Conservation (phyloP, 1,140 invertebrate genomes). For the Gryon sp. region DNA sequence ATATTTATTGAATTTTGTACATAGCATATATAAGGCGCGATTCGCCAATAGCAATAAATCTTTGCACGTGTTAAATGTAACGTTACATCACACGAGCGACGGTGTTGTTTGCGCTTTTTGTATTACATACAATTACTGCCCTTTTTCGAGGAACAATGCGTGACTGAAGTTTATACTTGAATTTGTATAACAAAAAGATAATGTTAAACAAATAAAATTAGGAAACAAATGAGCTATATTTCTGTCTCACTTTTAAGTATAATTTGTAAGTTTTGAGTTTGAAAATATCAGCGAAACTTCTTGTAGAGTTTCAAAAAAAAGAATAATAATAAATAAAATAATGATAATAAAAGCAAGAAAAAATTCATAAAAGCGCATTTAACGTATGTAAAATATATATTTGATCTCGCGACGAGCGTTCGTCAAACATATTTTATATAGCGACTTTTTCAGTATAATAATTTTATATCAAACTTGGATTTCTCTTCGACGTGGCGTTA, state of each 20-base stretch:
- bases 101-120: too few species aligned
- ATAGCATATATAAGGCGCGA: not conserved
- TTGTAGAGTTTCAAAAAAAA: too few species aligned
- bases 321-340: too few species aligned
- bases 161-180: constrained; percentile 25
- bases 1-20: constrained; percentile 51
- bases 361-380: constrained; percentile 29
- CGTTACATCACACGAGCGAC: not conserved
- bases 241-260: too few species aligned
- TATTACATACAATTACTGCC: not conserved
- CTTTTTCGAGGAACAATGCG: constrained; percentile 7
- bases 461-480: constrained; percentile 15
- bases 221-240: too few species aligned
- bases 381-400: constrained; percentile 11
- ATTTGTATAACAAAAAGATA: not conserved
- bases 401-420: constrained; percentile 28
- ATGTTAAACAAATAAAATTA: too few species aligned
- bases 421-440: constrained; percentile 15
- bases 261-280: too few species aligned
- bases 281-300: too few species aligned
- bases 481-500: constrained; percentile 6
- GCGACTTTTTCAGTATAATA: not conserved
- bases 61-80: not conserved
- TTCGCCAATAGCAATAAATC: constrained; percentile 9
- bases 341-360: too few species aligned